A percentile compares a stretch with the other conserved stretches of the same genome.
Evolutionary conservation across 1,140 invertebrate species (phyloP).

Genomic region (Eumeta japonica): DNA sequence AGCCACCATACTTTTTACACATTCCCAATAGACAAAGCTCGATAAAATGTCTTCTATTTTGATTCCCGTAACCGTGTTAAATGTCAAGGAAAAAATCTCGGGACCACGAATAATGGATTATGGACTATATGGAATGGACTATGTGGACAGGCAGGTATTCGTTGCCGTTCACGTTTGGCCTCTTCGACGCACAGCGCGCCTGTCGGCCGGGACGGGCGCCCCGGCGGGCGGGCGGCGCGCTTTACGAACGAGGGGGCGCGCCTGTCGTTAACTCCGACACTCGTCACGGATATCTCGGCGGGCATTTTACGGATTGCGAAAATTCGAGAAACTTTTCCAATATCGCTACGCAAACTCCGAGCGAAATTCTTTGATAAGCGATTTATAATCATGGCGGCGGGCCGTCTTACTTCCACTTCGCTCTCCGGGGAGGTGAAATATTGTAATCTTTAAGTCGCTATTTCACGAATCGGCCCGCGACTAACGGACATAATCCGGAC

Average conservation of each 20-base stretch:
- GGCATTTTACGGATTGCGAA: constrained; percentile 24
- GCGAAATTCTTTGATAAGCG: constrained; percentile 36
- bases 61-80: too few species aligned
- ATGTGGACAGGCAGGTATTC: too few species aligned
- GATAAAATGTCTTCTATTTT: too few species aligned
- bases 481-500: constrained; percentile 15
- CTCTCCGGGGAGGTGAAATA: constrained; percentile 23
- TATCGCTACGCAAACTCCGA: constrained; percentile 28
- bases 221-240: constrained; percentile 3
- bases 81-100: too few species aligned
- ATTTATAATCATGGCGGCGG: constrained; percentile 38
- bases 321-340: constrained; percentile 34
- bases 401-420: constrained; percentile 11
- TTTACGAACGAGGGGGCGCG: constrained; percentile 14
- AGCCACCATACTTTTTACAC: too few species aligned
- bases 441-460: constrained; percentile 28
- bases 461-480: constrained; percentile 9
- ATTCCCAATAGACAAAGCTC: too few species aligned
- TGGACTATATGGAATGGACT: too few species aligned
- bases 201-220: too few species aligned
- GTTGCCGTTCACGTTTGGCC: too few species aligned
- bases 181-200: too few species aligned
- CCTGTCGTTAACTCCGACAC: constrained; percentile 19
- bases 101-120: too few species aligned
- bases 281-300: constrained; percentile 23